A percentile compares a stretch with the other conserved stretches of the same genome.
Evolutionary conservation across 2,797 vertebrate genomes (phyloP).

Genomic region (Mus spretus): DNA sequence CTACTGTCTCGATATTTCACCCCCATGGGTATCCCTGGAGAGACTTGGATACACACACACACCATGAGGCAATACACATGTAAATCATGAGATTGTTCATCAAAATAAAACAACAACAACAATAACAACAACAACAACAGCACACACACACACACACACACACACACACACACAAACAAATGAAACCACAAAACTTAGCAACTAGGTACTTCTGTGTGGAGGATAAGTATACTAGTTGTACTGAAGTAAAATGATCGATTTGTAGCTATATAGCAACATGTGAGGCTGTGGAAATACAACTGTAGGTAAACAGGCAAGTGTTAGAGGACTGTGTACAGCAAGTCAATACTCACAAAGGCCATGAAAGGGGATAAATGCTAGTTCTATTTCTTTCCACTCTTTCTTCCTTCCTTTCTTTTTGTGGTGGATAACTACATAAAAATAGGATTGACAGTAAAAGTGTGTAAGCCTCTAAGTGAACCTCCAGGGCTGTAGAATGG

Average conservation of each 20-base stretch:
- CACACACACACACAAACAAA: no score
- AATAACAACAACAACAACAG: neutral
- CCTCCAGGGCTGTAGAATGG: neutral
- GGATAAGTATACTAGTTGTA: neutral
- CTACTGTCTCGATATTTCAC: constrained; percentile 3
- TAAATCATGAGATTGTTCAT: constrained; percentile 35
- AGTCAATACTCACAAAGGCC: neutral
- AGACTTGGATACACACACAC: neutral
- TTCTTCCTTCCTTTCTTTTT: neutral
- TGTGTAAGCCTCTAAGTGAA: no score
- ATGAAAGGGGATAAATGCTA: neutral
- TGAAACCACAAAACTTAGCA: neutral
- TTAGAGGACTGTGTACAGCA: neutral
- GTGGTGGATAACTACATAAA: neutral
- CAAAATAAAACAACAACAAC: neutral
- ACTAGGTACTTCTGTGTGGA: neutral
- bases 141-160: no score
- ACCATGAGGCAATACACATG: constrained; percentile 1
- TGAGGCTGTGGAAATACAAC: neutral
- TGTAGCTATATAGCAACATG: neutral
- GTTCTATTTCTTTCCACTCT: neutral
- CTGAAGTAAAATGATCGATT: neutral
- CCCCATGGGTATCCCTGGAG: neutral
- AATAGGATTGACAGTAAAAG: neutral
- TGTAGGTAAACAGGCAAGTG: neutral